Evolutionary conservation across 2,888 invertebrate genomes (phyloP), one percentile per base, ranked within the genome.

Genomic region (Lasioglossum marginatum): DNA sequence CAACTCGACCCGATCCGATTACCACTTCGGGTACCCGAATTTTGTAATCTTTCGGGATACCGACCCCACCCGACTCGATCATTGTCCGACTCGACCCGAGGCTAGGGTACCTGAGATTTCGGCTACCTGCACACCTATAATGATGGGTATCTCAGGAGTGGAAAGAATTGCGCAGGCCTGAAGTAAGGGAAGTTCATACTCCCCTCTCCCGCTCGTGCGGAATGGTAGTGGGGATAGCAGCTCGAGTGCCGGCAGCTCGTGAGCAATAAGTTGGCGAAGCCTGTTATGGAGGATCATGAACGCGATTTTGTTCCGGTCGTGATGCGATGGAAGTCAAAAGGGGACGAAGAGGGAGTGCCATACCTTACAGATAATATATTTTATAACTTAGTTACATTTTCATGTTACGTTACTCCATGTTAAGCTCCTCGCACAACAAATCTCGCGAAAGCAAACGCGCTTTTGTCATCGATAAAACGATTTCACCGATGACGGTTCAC

Each of bases 401-500:
- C 82, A 66, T 23, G 45, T 77, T 77, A 45, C 45, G 66, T 34
- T 48, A 52, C 52, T 27, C n/a, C 19, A 48, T 31, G 40, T 43
- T 43, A 45, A 43, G 68, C 45, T 37, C 52, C 8, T 71, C 77
- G 83, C 83, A 74, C 83, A 83, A 83, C 37, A 37, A 45, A 52
- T 68, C 45, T 40, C 27, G 19, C n/a, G 68, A 16, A n/a, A 70
- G 40, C 70, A 43, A n/a, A n/a, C 57, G 57, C 57, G n/a, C n/a
- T 57, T 71, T 40, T n/a, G 4, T 23, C 43, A n/a, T 43, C 40
- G n/a, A 27, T 8, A 27, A 16, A 16, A 71, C 71, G n/a, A 12
- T 12, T 40, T 43, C 16, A 43, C 16, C 27, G 71, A 75, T 68
- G 52, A 52, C 52, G 52, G 8, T 23, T 52, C 37, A 60, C 73